Percentiles rank a stretch among this genome's conserved stretches.
Evolutionary conservation across 2,888 invertebrate species (phyloP).

Genomic region (Dorcus parallelipipedus): DNA sequence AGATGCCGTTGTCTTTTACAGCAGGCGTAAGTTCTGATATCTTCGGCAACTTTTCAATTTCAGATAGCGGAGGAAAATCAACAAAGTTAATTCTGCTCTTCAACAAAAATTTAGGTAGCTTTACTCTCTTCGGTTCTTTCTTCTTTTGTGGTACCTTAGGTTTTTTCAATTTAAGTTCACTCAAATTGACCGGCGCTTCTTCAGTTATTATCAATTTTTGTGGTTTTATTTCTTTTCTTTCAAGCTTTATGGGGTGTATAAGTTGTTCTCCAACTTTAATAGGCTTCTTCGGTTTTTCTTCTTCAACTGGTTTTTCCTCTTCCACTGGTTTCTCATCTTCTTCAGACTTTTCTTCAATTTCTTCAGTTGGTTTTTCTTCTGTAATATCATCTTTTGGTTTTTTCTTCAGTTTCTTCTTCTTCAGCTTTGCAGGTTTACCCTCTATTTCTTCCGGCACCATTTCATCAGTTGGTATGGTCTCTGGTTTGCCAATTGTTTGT

Average conservation of each 20-base stretch:
- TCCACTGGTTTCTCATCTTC: slow-evolving; percentile 24
- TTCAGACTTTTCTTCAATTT: slow-evolving; percentile 30
- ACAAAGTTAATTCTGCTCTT: slow-evolving; percentile 51
- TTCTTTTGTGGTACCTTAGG: slow-evolving; percentile 46
- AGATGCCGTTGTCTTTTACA: slow-evolving; percentile 60
- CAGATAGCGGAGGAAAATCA: slow-evolving; percentile 60
- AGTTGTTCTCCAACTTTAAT: slow-evolving; percentile 32
- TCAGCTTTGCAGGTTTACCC: slow-evolving; percentile 28
- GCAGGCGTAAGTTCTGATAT: slow-evolving; percentile 49
- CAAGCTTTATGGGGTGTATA: slow-evolving; percentile 56
- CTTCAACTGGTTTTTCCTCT: slow-evolving; percentile 21
- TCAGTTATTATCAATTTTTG: slow-evolving; percentile 56
- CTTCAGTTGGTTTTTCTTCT: slow-evolving; percentile 36
- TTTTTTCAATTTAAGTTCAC: slow-evolving; percentile 65
- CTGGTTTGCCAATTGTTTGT: slow-evolving; percentile 43
- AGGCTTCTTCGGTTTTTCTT: slow-evolving; percentile 27
- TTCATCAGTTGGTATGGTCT: slow-evolving; percentile 29
- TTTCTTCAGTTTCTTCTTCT: slow-evolving; percentile 20
- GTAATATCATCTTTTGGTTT: slow-evolving; percentile 30
- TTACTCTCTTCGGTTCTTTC: slow-evolving; percentile 32
- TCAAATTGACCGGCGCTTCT: slow-evolving; percentile 55
- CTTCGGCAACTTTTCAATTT: slow-evolving; percentile 29
- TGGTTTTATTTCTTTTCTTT: slow-evolving; percentile 50
- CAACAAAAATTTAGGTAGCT: slow-evolving; percentile 50
- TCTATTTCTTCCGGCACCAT: slow-evolving; percentile 20